Conservation (phyloP, 2,797 vertebrate genomes). For the Amphiprion clarkii region DNA sequence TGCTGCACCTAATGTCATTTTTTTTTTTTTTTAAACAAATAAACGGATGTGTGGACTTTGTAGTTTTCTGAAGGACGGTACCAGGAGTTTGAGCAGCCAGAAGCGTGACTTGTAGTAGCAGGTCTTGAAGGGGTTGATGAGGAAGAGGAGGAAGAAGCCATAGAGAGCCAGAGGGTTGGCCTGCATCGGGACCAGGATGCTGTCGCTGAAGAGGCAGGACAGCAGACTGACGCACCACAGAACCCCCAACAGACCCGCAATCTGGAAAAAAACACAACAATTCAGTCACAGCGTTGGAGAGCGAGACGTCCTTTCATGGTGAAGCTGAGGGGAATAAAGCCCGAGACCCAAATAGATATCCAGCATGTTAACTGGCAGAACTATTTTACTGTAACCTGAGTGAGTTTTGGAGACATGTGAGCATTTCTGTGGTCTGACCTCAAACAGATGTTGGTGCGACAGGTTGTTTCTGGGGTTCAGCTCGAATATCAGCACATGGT, state of each 20-base stretch:
- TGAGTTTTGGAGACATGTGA: background rate
- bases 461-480: constrained; percentile 98
- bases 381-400: background rate
- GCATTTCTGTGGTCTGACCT: constrained; percentile 82
- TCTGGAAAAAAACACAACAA: constrained; percentile 79
- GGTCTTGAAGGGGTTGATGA: constrained; percentile 98
- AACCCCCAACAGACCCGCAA: constrained; percentile 96
- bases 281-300: background rate
- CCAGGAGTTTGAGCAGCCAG: constrained; percentile 98
- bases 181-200: constrained; percentile 91
- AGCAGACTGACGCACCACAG: constrained; percentile 97
- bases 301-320: background rate
- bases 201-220: constrained; percentile 91
- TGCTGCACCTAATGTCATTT: too few species aligned
- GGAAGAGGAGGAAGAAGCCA: constrained; percentile 96
- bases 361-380: background rate
- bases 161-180: constrained; percentile 96
- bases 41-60: background rate
- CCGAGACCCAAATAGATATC: background rate
- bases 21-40: too few species aligned
- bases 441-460: constrained; percentile 99
- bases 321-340: background rate
- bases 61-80: constrained; percentile 67
- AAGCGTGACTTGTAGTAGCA: constrained; percentile 99
- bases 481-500: constrained; percentile 99